Evolutionary conservation across 2,113 vertebrate species (phyloP), one percentile per base, ranked within the genome.

Genomic region (Hiodon alosoides): DNA sequence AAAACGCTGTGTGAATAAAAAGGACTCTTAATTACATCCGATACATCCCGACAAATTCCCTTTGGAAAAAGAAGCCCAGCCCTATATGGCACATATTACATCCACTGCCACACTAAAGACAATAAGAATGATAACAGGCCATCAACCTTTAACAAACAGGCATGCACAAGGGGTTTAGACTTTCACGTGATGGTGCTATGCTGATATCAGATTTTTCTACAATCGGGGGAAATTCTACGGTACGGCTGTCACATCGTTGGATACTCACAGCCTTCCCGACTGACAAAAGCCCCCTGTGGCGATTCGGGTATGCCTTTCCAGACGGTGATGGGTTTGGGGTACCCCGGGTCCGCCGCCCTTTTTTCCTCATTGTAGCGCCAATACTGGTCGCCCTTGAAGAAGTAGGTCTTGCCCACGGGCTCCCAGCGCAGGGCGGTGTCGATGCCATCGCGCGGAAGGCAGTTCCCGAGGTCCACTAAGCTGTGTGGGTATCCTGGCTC

Each of bases 361-460:
- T 94, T 95, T 83, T 99, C 97, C 86, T 99, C 97, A 0, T 97
- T 98, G 89, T 96, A 99, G 74, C 97, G 92, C 97, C 97, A 99
- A 86, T 99, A 99, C 85, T 93, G 92, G 85, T 97, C 94, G 0
- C 96, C 97, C 85, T 97, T 97, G 89, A 99, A 99, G 90, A 99
- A 99, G 88, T 98, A 99, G 1, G 97, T 99, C 81, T 99, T 99
- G 53, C 95, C 96, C 0, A 97, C 92, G 0, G 94, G 93, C 81
- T 99, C 97, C 97, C 97, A 99, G 51, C 97, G 95, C 78, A 99
- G 89, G 4, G 96, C 97, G 0, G 94, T 93, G 89, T 99, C 96
- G 0, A 99, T 96, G 81, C 97, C 96, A 46, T 97, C 95, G n/a
- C 90, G 91, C 7, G 97, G 97, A 67, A 99, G 91, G 71, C 91